Percentiles rank a stretch among this genome's conserved stretches.
phyloP scores from a whole-genome alignment of 2,113 vertebrate genomes.

The Rhabdornis inornatus region DNA sequence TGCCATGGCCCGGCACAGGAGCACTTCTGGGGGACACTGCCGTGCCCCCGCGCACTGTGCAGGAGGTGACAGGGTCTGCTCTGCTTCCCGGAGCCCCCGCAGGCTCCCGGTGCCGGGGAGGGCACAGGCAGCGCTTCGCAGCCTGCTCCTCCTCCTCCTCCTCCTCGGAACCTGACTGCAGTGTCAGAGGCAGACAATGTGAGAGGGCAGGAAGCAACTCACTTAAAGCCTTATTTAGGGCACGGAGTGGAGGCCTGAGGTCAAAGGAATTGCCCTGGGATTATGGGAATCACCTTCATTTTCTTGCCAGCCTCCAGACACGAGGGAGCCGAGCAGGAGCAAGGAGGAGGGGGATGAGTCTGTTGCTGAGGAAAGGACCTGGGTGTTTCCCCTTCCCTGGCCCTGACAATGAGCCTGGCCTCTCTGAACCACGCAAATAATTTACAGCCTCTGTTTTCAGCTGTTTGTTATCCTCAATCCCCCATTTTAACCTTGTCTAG shows the following conservation, averaged over 20 bases:
- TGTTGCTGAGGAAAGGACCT: not conserved
- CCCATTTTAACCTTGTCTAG: not conserved
- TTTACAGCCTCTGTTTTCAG: not conserved
- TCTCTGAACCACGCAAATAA: not conserved
- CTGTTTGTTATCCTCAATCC: not conserved
- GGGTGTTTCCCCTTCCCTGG: not conserved
- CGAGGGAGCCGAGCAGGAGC: not conserved
- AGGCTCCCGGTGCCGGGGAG: not conserved
- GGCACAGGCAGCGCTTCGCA: not conserved
- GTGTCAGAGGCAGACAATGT: conserved; percentile 13
- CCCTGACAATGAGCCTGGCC: conserved; percentile 41
- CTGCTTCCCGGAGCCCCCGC: not conserved
- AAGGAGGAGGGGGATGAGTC: not conserved
- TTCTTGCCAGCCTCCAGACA: not conserved
- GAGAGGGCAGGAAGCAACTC: conserved; percentile 14
- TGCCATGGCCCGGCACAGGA: fast-evolving
- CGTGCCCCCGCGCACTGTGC: fast-evolving
- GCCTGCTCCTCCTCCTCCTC: not conserved
- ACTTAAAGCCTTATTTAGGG: not conserved
- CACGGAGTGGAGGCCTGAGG: not conserved
- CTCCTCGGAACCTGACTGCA: not conserved
- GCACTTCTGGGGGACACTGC: not conserved
- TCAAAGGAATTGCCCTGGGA: conserved; percentile 43
- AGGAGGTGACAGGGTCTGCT: not conserved
- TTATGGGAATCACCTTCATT: conserved; percentile 33